Evolutionary conservation across 1,140 invertebrate genomes (phyloP), one percentile per base, ranked within the genome.

Genomic region (Euwallacea similis): DNA sequence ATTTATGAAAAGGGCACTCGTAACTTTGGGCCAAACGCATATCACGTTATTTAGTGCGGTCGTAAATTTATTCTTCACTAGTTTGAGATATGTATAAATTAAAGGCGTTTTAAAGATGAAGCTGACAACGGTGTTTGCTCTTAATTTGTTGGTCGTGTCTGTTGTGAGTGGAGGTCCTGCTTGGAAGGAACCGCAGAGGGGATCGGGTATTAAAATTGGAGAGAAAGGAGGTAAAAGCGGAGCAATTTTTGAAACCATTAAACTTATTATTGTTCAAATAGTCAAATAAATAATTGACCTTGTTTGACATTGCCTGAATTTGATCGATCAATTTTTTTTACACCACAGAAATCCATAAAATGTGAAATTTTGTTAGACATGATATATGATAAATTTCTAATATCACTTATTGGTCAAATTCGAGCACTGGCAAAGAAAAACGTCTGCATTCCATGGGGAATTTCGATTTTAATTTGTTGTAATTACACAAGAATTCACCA

Each of bases 81-180:
- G 21, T 42, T 42, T 41, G 42, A 61, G 15, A 61, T 9, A 41
- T 11, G 42, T 4, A 41, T 43, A 13, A 61, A 43, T 11, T 61
- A 58, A 58, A 58, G 16, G 9, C 21, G 10, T 11, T 41, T 42
- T 10, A 9, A 61, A 61, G 42, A 72, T 72, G 71, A 72, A 72
- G 60, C 47, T 72, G 42, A 33, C 21, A 33, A 72, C 65, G 11
- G 62, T 72, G 55, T 72, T 72, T 41, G 65, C 71, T 9, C 21
- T 72, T 8, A 72, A 72, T 42, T 42, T 72, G 11, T 55, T 72
- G 43, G 64, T 72, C 9, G 71, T 46, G n/a, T 72, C 71, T 78
- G 84, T 74, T 74, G 83, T 73, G 59, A 83, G 79, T 79, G 84
- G 71, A 76, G 84, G 71, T 8, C 79, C 79, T 6, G 78, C 81